Conservation (phyloP, 2,113 vertebrate genomes). For the Seriola quinqueradiata region DNA sequence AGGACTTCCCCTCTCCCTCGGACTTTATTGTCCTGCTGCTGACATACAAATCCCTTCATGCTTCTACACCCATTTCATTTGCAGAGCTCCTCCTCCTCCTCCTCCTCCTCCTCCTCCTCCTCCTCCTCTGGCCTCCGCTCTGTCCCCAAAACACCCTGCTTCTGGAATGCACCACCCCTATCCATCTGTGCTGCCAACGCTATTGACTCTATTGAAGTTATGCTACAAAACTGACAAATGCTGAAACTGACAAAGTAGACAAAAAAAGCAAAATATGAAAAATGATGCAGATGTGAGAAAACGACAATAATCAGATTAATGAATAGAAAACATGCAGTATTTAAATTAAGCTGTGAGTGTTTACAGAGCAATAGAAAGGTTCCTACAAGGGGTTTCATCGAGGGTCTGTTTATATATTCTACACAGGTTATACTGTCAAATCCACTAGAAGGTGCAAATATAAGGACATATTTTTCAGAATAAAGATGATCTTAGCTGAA, state of each 20-base stretch:
- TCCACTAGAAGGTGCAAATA: neutral
- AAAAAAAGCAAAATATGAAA: slow-evolving; percentile 30
- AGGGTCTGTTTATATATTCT: neutral
- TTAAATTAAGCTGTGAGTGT: neutral
- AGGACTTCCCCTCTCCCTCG: slow-evolving; percentile 32
- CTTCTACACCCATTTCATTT: slow-evolving; percentile 56
- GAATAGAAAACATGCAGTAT: neutral
- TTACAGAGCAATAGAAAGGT: slow-evolving; percentile 9
- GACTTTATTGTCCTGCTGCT: slow-evolving; percentile 72
- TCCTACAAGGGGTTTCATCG: neutral
- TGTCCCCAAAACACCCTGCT: slow-evolving; percentile 53
- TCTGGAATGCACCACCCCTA: slow-evolving; percentile 40
- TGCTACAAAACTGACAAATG: slow-evolving; percentile 6
- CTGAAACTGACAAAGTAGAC: slow-evolving; percentile 8
- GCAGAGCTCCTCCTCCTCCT: slow-evolving; percentile 40
- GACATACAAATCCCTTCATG: slow-evolving; percentile 73
- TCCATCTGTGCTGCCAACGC: slow-evolving; percentile 46
- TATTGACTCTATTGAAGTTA: slow-evolving; percentile 48
- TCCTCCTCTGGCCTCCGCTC: slow-evolving; percentile 22
- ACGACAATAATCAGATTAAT: slow-evolving; percentile 4
- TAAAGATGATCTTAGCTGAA: neutral
- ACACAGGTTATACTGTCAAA: neutral
- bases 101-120: slow-evolving; percentile 27
- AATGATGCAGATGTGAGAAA: slow-evolving; percentile 7
- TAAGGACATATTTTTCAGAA: neutral